Conservation (phyloP, 2,113 vertebrate genomes). For the Lepisosteus oculatus region DNA sequence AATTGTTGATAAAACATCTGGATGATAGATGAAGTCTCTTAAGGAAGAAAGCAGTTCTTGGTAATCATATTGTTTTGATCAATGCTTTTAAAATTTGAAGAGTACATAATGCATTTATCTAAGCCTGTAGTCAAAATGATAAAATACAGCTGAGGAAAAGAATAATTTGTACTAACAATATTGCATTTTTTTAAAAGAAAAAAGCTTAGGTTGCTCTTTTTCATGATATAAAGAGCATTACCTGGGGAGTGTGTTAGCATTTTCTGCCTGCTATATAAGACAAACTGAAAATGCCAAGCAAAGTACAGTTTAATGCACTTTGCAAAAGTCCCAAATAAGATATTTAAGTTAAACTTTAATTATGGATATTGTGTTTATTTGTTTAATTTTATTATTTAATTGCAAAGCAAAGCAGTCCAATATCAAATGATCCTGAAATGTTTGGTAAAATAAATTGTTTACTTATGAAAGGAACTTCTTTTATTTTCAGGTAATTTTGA, state of each 20-base stretch:
- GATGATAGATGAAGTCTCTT: slow-evolving; percentile 15
- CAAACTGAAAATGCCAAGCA: too few relatives aligned
- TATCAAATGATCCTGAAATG: too few relatives aligned
- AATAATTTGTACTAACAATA: slow-evolving; percentile 13
- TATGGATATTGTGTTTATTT: too few relatives aligned
- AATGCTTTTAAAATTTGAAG: slow-evolving; percentile 8
- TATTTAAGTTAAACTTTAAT: too few relatives aligned
- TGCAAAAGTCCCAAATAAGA: too few relatives aligned
- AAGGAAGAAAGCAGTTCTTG: background rate
- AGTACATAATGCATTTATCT: slow-evolving; percentile 19
- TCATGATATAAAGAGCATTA: too few relatives aligned
- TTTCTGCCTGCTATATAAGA: background rate
- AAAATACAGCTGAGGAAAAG: slow-evolving; percentile 7
- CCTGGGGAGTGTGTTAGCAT: background rate
- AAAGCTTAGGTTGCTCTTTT: background rate
- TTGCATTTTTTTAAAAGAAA: background rate
- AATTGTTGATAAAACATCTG: slow-evolving; percentile 15
- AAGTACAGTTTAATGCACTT: too few relatives aligned
- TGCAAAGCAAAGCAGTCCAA: too few relatives aligned
- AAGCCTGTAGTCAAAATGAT: slow-evolving; percentile 14
- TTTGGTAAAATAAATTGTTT: too few relatives aligned
- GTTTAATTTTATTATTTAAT: too few relatives aligned
- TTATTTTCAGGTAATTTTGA: too few relatives aligned
- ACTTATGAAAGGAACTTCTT: too few relatives aligned
- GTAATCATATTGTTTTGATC: slow-evolving; percentile 19